Evolutionary conservation across 2,797 vertebrate genomes (phyloP), one percentile per base, ranked within the genome.

Genomic region (Melanogrammus aeglefinus): DNA sequence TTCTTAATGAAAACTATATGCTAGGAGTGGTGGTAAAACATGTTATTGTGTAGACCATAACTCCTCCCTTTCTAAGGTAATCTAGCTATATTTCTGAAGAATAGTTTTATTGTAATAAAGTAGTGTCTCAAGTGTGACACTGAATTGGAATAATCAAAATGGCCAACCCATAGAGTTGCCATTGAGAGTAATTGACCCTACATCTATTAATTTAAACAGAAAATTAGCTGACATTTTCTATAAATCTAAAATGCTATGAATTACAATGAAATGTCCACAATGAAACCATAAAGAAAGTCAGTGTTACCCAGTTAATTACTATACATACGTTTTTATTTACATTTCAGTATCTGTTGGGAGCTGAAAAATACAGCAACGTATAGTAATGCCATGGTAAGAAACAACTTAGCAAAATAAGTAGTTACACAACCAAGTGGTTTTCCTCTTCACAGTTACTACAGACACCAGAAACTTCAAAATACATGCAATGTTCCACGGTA

Each of bases 371-470:
- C 93, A 94, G 93, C 94, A 93, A 95, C 91, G 92, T 88, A 92
- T 87, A 95, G 95, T 94, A 94, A 95, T 94, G 95, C 92, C 91
- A 93, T 96, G 94, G 93, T 95, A 95, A 94, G 93, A 95, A 96
- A 96, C 94, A 94, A 94, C 86, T 94, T 94, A 80, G 92, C 93
- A 92, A 93, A 95, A 94, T 94, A 91, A 92, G 90, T 1, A 72
- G 90, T 82, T 81, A 87, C 86, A 91, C 85, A 87, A 90, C 83
- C 80, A 85, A 88, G 89, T 88, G 90, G 89, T 92, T 93, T 90
- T 86, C 79, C 83, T 77, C 82, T 90, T 85, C 81, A 89, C 83
- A 87, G 81, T 86, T 84, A 87, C 84, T 81, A 84, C 80, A 88
- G 78, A 80, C 76, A 82, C 84, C 81, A 87, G 63, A 87, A 80